A percentile compares a stretch with the other conserved stretches of the same genome.
Conservation (phyloP, 1,140 invertebrate genomes). For the Bombus waltoni region DNA sequence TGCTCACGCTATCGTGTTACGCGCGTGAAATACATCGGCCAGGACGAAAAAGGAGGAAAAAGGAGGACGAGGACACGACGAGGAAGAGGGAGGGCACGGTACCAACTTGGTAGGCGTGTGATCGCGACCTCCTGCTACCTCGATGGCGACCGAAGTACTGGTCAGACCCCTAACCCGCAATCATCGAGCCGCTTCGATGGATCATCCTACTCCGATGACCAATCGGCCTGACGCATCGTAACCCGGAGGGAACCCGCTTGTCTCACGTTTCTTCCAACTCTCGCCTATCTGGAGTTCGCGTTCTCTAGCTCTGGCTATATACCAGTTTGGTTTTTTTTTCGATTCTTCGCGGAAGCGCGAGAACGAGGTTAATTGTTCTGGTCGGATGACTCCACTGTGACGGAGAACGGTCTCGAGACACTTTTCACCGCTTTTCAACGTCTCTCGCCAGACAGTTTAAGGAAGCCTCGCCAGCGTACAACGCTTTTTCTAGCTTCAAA, state of each 20-base stretch:
- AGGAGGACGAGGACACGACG: slow-evolving; percentile 14
- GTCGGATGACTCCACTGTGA: background rate
- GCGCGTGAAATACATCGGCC: slow-evolving; percentile 50
- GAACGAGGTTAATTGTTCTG: slow-evolving; percentile 43
- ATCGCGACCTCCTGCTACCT: slow-evolving; percentile 57
- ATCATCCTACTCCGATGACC: slow-evolving; percentile 69
- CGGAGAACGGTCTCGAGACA: too few species aligned
- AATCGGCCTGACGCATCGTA: slow-evolving; percentile 66
- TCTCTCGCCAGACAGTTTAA: background rate
- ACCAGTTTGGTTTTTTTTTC: background rate
- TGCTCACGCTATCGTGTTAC: slow-evolving; percentile 69
- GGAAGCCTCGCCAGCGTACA: background rate
- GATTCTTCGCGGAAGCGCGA: slow-evolving; percentile 27
- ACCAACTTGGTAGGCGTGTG: slow-evolving; percentile 49
- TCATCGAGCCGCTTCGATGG: slow-evolving; percentile 50
- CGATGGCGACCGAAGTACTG: slow-evolving; percentile 25
- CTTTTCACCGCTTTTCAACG: background rate
- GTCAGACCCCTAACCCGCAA: slow-evolving; percentile 38
- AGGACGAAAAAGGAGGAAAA: slow-evolving; percentile 21
- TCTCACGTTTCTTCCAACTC: slow-evolving; percentile 60
- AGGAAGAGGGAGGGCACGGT: slow-evolving; percentile 25
- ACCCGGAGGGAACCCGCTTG: slow-evolving; percentile 51
- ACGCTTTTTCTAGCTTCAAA: background rate
- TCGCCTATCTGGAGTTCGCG: background rate
- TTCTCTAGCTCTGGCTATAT: background rate